Conservation (phyloP, 2,888 invertebrate species). For the Emmelina monodactyla region DNA sequence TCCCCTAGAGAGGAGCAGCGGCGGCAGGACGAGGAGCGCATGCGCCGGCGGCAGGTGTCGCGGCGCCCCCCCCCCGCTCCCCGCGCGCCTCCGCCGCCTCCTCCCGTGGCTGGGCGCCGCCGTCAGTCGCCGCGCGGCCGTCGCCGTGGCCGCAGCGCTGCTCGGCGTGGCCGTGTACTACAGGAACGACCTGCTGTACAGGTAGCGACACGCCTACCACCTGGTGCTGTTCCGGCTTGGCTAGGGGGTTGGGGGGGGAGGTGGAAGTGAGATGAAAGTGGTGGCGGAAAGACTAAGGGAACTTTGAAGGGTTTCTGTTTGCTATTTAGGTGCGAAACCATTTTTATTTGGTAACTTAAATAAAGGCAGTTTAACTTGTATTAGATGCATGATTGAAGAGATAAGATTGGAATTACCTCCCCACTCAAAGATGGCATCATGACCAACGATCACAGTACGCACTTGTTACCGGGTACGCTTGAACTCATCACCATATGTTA, state of each 20-base stretch:
- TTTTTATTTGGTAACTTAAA: too few relatives aligned
- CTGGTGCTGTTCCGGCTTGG: constrained; percentile 47
- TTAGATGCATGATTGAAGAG: too few relatives aligned
- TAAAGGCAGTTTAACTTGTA: too few relatives aligned
- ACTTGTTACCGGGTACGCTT: too few relatives aligned
- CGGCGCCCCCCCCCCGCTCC: constrained; percentile 23
- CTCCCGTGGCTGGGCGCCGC: constrained; percentile 25
- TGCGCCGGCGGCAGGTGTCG: constrained; percentile 42
- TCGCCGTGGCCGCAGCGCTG: constrained; percentile 65
- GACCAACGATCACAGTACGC: too few relatives aligned
- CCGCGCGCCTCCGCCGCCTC: constrained; percentile 35
- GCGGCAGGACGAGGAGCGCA: constrained; percentile 62
- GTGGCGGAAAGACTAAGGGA: too few relatives aligned
- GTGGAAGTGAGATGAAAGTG: neutral
- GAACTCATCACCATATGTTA: too few relatives aligned
- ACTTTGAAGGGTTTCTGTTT: too few relatives aligned
- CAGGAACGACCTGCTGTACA: constrained; percentile 50
- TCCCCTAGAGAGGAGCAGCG: constrained; percentile 67
- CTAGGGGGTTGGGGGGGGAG: neutral
- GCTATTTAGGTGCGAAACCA: too few relatives aligned
- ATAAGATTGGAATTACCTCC: too few relatives aligned
- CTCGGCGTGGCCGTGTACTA: constrained; percentile 68
- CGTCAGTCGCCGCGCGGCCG: constrained; percentile 43
- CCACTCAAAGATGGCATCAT: too few relatives aligned
- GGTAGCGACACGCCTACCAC: constrained; percentile 55